Conservation (phyloP, 1,140 invertebrate species). For the Asobara japonica region DNA sequence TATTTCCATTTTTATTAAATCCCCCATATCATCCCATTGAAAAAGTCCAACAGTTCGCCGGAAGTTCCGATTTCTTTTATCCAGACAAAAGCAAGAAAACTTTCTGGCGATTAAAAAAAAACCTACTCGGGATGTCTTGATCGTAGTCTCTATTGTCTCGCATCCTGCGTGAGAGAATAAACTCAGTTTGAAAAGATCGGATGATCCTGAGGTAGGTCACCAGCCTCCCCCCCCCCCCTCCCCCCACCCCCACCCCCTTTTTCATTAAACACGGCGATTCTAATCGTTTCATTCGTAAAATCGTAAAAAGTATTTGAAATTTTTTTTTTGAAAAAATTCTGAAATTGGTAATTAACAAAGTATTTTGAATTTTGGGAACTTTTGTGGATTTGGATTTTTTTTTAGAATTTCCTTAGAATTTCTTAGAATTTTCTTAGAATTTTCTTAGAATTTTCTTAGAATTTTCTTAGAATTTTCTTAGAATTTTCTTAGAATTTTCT, state of each 20-base stretch:
- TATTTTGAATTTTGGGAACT: too few relatives aligned
- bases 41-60: slow-evolving; percentile 48
- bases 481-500: too few relatives aligned
- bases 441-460: too few relatives aligned
- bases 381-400: too few relatives aligned
- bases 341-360: too few relatives aligned
- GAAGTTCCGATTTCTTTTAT: slow-evolving; percentile 52
- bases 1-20: background rate
- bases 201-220: slow-evolving; percentile 66
- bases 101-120: slow-evolving; percentile 44
- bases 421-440: too few relatives aligned
- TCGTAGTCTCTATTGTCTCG: slow-evolving; percentile 63
- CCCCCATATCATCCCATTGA: slow-evolving; percentile 63
- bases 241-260: slow-evolving; percentile 32
- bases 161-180: slow-evolving; percentile 63
- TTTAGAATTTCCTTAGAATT: too few relatives aligned
- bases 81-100: background rate
- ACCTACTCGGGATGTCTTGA: slow-evolving; percentile 46
- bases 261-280: slow-evolving; percentile 1
- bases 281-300: too few relatives aligned
- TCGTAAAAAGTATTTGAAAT: too few relatives aligned
- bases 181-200: slow-evolving; percentile 66
- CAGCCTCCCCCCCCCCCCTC: slow-evolving; percentile 50
- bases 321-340: too few relatives aligned
- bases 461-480: too few relatives aligned